Conservation (phyloP, 2,797 vertebrate species). For the Pteronotus mesoamericanus region DNA sequence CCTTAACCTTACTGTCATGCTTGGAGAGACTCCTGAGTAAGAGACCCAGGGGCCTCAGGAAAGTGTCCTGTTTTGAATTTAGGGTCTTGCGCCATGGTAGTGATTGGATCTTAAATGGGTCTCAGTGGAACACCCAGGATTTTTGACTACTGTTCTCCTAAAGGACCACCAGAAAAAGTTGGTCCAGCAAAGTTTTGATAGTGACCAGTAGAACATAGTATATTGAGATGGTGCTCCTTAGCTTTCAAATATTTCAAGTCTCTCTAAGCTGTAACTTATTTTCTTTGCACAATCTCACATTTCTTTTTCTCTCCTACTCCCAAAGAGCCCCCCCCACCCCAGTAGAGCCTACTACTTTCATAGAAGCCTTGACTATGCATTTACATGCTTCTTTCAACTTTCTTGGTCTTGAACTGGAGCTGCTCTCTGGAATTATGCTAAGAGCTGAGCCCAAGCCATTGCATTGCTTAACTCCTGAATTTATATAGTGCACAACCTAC, state of each 20-base stretch:
- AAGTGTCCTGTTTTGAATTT: background rate
- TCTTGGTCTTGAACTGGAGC: background rate
- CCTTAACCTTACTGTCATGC: background rate
- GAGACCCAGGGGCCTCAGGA: background rate
- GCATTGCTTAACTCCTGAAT: background rate
- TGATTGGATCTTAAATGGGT: background rate
- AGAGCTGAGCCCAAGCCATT: background rate
- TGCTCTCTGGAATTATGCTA: background rate
- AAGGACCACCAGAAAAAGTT: background rate
- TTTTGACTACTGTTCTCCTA: background rate
- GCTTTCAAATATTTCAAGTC: background rate
- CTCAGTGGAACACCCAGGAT: background rate
- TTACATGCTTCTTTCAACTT: background rate
- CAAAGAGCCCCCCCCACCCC: background rate
- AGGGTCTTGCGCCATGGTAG: background rate
- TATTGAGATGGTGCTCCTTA: background rate
- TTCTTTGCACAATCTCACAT: background rate
- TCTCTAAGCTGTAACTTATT: background rate
- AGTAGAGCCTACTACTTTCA: background rate
- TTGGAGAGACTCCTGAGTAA: background rate
- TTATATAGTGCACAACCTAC: background rate
- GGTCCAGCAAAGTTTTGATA: background rate
- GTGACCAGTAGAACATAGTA: background rate
- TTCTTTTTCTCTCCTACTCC: background rate
- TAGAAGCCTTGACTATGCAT: background rate